Percentiles rank a stretch among this genome's conserved stretches.
phyloP scores from a whole-genome alignment of 2,888 invertebrate genomes.

The Dromius quadrimaculatus region DNA sequence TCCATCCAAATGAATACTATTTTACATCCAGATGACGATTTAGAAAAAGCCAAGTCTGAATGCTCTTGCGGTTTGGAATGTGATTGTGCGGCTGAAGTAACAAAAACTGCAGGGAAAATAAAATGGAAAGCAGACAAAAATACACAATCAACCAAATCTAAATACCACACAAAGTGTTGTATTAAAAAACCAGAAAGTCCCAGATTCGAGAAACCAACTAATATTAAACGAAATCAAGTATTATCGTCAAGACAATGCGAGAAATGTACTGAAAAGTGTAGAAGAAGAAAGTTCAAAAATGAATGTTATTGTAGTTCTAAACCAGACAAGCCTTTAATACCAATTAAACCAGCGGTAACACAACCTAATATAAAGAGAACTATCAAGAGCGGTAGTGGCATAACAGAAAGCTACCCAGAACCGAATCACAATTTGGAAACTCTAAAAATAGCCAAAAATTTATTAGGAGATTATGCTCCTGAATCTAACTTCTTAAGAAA shows the following conservation, averaged over 20 bases:
- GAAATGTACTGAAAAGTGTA: background rate
- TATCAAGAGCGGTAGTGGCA: background rate
- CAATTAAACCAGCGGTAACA: conserved; percentile 8
- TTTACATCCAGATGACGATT: background rate
- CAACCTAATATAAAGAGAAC: background rate
- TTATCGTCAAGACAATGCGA: background rate
- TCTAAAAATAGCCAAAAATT: conserved; percentile 18
- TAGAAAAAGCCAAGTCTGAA: background rate
- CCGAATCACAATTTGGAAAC: conserved; percentile 13
- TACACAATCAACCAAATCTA: background rate
- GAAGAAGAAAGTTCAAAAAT: conserved; percentile 13
- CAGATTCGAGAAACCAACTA: background rate
- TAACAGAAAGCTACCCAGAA: background rate
- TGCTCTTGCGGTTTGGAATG: background rate
- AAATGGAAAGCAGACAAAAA: conserved; percentile 11
- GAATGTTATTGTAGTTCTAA: conserved; percentile 31
- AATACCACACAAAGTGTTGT: conserved; percentile 11
- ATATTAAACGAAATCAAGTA: conserved; percentile 2
- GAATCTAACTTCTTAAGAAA: conserved; percentile 30
- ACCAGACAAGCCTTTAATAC: conserved; percentile 27
- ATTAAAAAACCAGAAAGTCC: background rate
- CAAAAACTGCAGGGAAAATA: conserved; percentile 24
- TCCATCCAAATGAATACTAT: background rate
- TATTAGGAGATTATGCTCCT: conserved; percentile 24
- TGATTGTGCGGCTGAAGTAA: conserved; percentile 6